phyloP scores from a whole-genome alignment of 1,140 invertebrate genomes.

The Drosophila orosa region DNA sequence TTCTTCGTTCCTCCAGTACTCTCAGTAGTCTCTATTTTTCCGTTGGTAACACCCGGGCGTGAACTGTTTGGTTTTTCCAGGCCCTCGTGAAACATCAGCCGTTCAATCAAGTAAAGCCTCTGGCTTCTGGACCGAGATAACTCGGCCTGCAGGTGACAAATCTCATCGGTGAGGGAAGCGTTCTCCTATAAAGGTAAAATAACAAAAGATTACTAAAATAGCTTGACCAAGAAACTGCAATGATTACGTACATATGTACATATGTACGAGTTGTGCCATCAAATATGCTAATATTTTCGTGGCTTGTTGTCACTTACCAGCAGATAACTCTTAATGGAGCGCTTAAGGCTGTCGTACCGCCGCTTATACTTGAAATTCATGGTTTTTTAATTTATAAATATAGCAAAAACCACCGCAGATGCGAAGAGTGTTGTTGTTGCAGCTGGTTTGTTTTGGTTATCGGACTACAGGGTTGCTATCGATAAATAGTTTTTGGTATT shows the following conservation, averaged over 20 bases:
- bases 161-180: conserved; percentile 91
- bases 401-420: conserved; percentile 4
- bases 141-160: conserved; percentile 90
- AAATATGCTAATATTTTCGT: background rate
- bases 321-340: conserved; percentile 26
- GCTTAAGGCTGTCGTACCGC: conserved; percentile 28
- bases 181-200: conserved; percentile 87
- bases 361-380: conserved; percentile 42
- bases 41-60: conserved; percentile 32
- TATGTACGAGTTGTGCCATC: background rate
- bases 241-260: background rate
- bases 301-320: conserved; percentile 2
- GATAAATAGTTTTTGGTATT: background rate
- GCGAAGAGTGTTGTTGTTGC: background rate
- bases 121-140: conserved; percentile 89
- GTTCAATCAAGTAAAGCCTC: conserved; percentile 88
- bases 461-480: conserved; percentile 15
- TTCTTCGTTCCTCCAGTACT: conserved; percentile 4
- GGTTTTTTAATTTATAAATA: conserved; percentile 35
- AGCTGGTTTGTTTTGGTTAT: conserved; percentile 37
- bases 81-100: conserved; percentile 87
- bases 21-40: conserved; percentile 20
- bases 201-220: background rate
- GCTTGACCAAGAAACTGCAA: background rate
- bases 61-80: conserved; percentile 48